Base-by-base conservation (phyloP, 2,113 vertebrate species). In the Mus pahari region DNA sequence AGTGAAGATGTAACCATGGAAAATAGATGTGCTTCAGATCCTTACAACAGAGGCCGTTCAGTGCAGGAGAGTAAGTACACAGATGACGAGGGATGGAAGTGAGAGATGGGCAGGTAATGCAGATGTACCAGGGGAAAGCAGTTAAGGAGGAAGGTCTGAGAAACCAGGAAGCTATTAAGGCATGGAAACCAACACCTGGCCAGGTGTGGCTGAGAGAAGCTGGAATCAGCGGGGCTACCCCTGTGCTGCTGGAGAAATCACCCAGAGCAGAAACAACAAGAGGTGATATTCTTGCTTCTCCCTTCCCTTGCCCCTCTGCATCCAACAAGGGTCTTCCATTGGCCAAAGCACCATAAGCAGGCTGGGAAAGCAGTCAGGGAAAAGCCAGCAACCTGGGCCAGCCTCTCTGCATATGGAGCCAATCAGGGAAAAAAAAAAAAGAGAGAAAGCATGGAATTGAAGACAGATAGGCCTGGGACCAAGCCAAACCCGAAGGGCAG, bases 201-300 rank as follows among this genome's bases (percentile, higher is more conserved):
- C 36, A 70, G 20, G 53, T 50, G 17, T 42, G 19, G 39, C 66
- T 68, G 58, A 11, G 64, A 45, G 39, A 60, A 79, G 11, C 60
- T 88, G 7, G 42, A 28, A 14, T 36, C 31, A n/a, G 53, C 5
- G 5, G 22, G 24, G 22, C 5, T 17, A 28, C 26, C n/a, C 55
- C 73, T 93, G 66, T 53, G 68, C 66, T 86, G n/a, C 93, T 74
- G 48, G 55, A 83, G 36, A 94, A 92, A 66, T 55, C 24, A 24
- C 28, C 19, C 73, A 48, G 48, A 9, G 36, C 66, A 83, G 53
- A 75, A 3, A 84, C 26, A 42, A 90, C 26, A 42, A 90, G 70
- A 68, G 14, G 28, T 28, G 36, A 70, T 66, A 2, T 33, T 55
- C 36, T 62, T 48, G 3, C 1, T 28, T 84, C 48, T 50, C 45